Percentiles rank a stretch among this genome's conserved stretches.
Conservation (phyloP, 2,888 invertebrate genomes). For the Helobdella robusta region DNA sequence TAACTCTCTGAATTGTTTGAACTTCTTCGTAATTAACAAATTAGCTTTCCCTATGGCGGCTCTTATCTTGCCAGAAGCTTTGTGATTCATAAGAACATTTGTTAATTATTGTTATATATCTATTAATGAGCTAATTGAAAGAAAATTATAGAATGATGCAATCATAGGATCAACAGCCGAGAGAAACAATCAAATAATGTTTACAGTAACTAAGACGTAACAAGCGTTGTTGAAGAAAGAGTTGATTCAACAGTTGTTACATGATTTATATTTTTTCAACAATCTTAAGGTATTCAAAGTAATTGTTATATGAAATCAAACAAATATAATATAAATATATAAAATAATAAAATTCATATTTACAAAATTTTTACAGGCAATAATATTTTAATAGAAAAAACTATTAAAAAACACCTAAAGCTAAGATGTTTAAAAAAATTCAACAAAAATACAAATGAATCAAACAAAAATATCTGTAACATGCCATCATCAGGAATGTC, state of each 20-base stretch:
- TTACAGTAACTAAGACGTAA: no score
- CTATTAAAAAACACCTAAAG: no score
- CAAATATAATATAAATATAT: background rate
- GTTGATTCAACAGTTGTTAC: no score
- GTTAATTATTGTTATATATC: background rate
- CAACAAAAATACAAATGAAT: background rate
- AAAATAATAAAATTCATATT: background rate
- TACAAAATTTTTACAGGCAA: background rate
- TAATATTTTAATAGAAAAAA: no score
- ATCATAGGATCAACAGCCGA: no score
- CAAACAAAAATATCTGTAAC: constrained; percentile 18
- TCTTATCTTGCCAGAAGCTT: constrained; percentile 67
- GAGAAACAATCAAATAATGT: no score
- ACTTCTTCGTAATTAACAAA: constrained; percentile 77
- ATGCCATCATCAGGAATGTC: constrained; percentile 44
- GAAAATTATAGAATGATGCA: background rate
- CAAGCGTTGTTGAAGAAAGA: no score
- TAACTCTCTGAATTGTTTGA: constrained; percentile 83
- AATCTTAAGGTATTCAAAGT: no score
- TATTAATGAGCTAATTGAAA: background rate
- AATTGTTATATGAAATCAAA: no score
- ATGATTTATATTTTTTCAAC: no score
- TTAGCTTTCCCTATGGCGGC: constrained; percentile 84
- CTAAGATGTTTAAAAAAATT: background rate
- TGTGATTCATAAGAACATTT: background rate